Evolutionary conservation across 2,113 vertebrate genomes (phyloP).

Genomic region (Mesitornis unicolor): DNA sequence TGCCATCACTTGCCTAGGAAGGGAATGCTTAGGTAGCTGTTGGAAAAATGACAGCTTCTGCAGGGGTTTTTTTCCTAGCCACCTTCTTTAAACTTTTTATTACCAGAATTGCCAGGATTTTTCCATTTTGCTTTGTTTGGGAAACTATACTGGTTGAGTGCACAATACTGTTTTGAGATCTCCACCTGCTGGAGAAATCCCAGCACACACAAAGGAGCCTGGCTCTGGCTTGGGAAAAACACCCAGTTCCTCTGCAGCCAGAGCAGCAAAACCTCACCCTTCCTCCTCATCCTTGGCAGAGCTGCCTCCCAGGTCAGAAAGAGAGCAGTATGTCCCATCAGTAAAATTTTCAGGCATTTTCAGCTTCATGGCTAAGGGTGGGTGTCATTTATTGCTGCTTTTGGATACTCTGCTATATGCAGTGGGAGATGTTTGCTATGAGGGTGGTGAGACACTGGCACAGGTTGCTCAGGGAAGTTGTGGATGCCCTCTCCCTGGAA

Average conservation of each 20-base stretch:
- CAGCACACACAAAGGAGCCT: neutral
- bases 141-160: neutral
- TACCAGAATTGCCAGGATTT: neutral
- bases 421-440: neutral
- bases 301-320: neutral
- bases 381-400: neutral
- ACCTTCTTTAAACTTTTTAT: neutral
- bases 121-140: slow-evolving; percentile 1
- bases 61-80: neutral
- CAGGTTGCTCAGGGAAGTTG: too few species aligned
- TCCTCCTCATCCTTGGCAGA: neutral
- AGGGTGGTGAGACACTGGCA: too few species aligned
- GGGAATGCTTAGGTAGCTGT: neutral
- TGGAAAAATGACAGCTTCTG: neutral
- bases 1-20: neutral
- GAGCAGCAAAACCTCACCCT: too few species aligned
- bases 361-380: neutral
- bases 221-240: neutral
- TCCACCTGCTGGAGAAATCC: slow-evolving; percentile 32
- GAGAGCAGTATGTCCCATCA: neutral
- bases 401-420: rapidly evolving
- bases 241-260: neutral
- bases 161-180: neutral
- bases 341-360: neutral
- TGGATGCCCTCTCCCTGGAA: too few species aligned